Percentiles rank a stretch among this genome's conserved stretches.
phyloP scores from a whole-genome alignment of 2,113 vertebrate species.

The Maccullochella peelii region DNA sequence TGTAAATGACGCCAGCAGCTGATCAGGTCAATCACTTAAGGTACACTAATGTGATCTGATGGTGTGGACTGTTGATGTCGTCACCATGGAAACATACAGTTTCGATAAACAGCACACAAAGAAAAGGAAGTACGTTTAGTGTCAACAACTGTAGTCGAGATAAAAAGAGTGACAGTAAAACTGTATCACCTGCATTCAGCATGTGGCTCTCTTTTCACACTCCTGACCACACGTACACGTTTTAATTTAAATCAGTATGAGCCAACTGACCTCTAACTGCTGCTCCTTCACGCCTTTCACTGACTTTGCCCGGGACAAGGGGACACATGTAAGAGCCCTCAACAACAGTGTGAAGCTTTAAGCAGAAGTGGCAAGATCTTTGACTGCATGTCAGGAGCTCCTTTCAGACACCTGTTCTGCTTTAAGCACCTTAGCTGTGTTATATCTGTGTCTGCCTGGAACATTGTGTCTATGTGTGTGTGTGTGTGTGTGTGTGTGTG shows the following conservation, averaged over 20 bases:
- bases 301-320: not conserved
- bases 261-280: not conserved
- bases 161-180: not conserved
- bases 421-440: constrained; percentile 41
- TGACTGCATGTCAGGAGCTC: not conserved
- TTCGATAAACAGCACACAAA: constrained; percentile 6
- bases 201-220: not conserved
- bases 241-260: not conserved
- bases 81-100: not conserved
- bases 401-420: not conserved
- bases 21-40: not conserved
- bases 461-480: not conserved
- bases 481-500: too few relatives aligned
- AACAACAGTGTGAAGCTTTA: not conserved
- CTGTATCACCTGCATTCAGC: not conserved
- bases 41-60: not conserved
- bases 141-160: not conserved
- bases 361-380: not conserved
- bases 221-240: not conserved
- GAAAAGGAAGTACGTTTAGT: constrained; percentile 14
- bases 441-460: constrained; percentile 22
- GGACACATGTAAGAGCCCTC: not conserved
- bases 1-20: not conserved
- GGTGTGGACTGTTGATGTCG: not conserved
- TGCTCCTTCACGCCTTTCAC: not conserved